These are phyloP conservation scores for Hedya salicella DNA, from an alignment of 2,888 invertebrate genomes.

Conservation along the genomic window DNA sequence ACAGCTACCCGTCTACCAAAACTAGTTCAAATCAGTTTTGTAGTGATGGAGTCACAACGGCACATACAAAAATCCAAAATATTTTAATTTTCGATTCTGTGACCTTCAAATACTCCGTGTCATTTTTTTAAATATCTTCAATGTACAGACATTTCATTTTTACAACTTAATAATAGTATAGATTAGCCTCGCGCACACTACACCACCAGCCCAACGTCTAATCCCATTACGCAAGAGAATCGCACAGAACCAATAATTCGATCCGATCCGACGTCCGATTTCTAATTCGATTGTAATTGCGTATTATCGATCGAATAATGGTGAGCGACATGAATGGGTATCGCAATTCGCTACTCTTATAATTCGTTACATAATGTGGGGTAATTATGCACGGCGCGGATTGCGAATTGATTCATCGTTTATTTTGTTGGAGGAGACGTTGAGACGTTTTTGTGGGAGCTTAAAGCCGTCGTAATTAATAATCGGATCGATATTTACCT, in stretches of 20 bases:
- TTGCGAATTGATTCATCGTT: conserved; percentile 31
- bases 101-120: too few species aligned
- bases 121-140: too few species aligned
- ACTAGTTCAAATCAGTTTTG: too few species aligned
- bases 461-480: conserved; percentile 9
- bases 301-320: conserved; percentile 62
- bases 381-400: conserved; percentile 22
- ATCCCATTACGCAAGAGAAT: conserved; percentile 62
- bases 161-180: too few species aligned
- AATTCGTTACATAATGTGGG: conserved; percentile 28
- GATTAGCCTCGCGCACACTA: conserved; percentile 21
- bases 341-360: conserved; percentile 43
- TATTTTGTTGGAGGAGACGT: conserved; percentile 2
- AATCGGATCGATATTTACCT: background rate
- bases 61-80: too few species aligned
- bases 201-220: conserved; percentile 44
- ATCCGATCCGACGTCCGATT: conserved; percentile 65
- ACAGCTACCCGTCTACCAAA: too few species aligned
- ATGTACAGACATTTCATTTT: too few species aligned
- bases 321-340: conserved; percentile 47
- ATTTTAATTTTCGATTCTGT: too few species aligned
- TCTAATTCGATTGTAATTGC: conserved; percentile 70
- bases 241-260: conserved; percentile 61
- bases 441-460: conserved; percentile 7
- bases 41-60: too few species aligned